Evolutionary conservation across 1,140 invertebrate species (phyloP), one percentile per base, ranked within the genome.

Genomic region (Conopomorpha cramerella): DNA sequence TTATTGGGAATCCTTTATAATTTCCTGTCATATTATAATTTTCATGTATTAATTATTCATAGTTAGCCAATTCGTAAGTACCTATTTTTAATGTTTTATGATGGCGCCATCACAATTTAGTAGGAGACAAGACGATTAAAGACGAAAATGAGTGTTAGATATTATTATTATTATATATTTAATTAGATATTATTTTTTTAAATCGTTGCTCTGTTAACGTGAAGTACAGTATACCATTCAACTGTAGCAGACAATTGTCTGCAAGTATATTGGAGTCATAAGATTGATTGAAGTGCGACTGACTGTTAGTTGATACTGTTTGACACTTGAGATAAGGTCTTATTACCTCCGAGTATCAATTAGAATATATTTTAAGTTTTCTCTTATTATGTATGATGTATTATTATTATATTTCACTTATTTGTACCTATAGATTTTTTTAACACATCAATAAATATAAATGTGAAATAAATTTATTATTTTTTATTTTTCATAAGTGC

Each of bases 341-440:
- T 70, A 74, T 74, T 74, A 74, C 70, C 70, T 74, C 70, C 67
- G 70, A 74, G 67, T 74, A 74, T 74, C 65, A 70, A 70, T 74
- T 71, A 65, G n/a, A 64, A 64, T 58, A 39, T 65, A 66, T 62
- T 53, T 68, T 70, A 66, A 64, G 57, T n/a, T 58, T 50, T 41
- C 38, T 45, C 39, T 19, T 34, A 29, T n/a, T 29, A 35, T 27
- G 17, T 67, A 68, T 71, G 45, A n/a, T n/a, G n/a, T n/a, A 65
- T 66, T 60, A 53, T 49, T 49, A 64, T 57, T 64, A 56, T 64
- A 63, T 66, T 66, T 66, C 65, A 72, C 70, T 67, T 70, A 72
- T 68, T 66, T 76, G 67, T 76, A 76, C 63, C n/a, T n/a, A n/a
- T n/a, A n/a, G 54, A 60, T 62, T 66, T 74, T 70, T 73, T 70